These are phyloP conservation scores for Papilio elwesi DNA, from an alignment of 2,888 invertebrate species.

Conservation along the genomic window DNA sequence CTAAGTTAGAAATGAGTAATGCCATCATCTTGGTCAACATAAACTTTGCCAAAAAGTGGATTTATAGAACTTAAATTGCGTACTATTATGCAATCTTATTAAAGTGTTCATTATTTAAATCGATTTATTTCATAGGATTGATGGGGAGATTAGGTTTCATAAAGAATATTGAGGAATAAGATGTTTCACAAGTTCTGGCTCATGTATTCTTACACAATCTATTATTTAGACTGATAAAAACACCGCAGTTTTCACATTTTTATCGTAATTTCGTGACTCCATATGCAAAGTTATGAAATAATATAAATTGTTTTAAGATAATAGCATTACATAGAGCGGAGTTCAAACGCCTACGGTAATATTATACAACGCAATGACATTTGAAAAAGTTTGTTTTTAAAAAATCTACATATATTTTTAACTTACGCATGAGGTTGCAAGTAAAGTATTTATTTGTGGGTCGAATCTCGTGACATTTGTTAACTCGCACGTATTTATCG, in stretches of 20 bases:
- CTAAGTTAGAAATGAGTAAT: no score
- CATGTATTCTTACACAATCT: background rate
- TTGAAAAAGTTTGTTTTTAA: slow-evolving; percentile 19
- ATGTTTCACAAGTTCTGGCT: background rate
- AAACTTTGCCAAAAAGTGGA: no score
- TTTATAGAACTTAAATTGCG: no score
- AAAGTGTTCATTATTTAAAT: no score
- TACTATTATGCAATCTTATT: no score
- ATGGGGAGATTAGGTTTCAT: no score
- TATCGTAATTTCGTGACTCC: slow-evolving; percentile 2
- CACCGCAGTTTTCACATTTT: background rate
- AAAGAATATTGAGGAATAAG: background rate
- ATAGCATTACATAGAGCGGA: background rate
- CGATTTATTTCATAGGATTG: no score
- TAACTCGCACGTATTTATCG: background rate
- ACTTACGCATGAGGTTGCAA: background rate
- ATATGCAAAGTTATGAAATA: slow-evolving; percentile 21
- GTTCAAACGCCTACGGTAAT: slow-evolving; percentile 25
- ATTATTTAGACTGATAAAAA: background rate
- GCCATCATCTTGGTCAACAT: no score
- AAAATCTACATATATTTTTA: slow-evolving; percentile 7
- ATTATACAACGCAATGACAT: slow-evolving; percentile 12
- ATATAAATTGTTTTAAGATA: slow-evolving; percentile 30
- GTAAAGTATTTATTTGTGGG: slow-evolving; percentile 5
- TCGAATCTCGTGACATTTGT: slow-evolving; percentile 2